Percentiles rank a stretch among this genome's conserved stretches.
Evolutionary conservation across 2,113 vertebrate species (phyloP).

Genomic region (Aegypius monachus): DNA sequence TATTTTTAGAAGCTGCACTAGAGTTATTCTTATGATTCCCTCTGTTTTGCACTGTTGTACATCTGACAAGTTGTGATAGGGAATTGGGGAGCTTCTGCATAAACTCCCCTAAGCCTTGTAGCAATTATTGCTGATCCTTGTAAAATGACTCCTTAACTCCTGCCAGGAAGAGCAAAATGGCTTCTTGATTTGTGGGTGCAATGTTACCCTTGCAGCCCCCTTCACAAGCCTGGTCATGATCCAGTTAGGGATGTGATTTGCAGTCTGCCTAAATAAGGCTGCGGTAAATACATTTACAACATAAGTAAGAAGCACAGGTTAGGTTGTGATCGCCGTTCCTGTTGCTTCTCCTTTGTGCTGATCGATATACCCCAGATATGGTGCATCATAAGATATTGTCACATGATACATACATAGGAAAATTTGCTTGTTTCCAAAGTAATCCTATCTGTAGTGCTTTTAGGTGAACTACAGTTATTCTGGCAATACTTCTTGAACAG

Average conservation of each 20-base stretch:
- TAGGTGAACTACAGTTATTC: not conserved
- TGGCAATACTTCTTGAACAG: not conserved
- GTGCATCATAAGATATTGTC: not conserved
- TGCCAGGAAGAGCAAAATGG: not conserved
- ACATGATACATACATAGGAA: not conserved
- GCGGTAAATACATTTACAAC: not conserved
- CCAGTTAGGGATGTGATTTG: not conserved
- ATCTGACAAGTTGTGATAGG: not conserved
- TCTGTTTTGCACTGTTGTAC: not conserved
- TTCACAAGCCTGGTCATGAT: not conserved
- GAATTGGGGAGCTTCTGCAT: not conserved
- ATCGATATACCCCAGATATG: rapidly evolving
- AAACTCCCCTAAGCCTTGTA: not conserved
- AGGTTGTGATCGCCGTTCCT: not conserved
- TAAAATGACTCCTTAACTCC: not conserved
- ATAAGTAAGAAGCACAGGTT: not conserved
- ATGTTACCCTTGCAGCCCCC: not conserved
- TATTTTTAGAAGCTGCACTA: not conserved
- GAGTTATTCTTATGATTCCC: not conserved
- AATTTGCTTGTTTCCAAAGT: not conserved
- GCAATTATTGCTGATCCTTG: not conserved
- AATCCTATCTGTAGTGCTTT: not conserved
- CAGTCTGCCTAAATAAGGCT: not conserved
- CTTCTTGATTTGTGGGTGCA: not conserved
- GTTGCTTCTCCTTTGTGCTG: not conserved